Evolutionary conservation across 2,888 invertebrate genomes (phyloP).

Genomic region (Perizoma flavofasciatum): DNA sequence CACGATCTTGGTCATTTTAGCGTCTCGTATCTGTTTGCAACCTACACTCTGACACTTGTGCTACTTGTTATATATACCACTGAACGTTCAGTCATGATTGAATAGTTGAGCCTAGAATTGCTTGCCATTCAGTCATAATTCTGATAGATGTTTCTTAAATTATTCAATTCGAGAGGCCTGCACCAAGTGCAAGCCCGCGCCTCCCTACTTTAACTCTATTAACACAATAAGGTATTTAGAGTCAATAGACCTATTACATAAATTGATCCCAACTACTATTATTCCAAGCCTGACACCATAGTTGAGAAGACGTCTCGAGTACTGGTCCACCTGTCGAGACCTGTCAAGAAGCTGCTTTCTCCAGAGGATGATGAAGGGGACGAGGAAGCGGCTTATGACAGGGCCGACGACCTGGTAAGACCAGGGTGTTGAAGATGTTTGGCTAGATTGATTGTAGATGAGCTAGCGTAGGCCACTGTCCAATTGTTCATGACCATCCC

Average conservation of each 20-base stretch:
- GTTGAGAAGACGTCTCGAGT: slow-evolving; percentile 83
- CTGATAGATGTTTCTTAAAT: slow-evolving; percentile 1
- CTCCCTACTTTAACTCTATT: slow-evolving; percentile 18
- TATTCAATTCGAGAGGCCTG: slow-evolving; percentile 13
- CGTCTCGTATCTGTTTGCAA: slow-evolving; percentile 32
- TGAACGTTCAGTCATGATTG: slow-evolving; percentile 3
- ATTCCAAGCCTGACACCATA: slow-evolving; percentile 84
- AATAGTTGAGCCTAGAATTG: slow-evolving; percentile 1
- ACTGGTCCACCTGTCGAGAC: slow-evolving; percentile 61
- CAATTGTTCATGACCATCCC: not conserved
- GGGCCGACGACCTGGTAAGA: slow-evolving; percentile 89
- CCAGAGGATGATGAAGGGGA: slow-evolving; percentile 67
- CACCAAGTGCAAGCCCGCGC: slow-evolving; percentile 3
- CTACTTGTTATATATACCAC: slow-evolving; percentile 16
- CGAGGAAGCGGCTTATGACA: slow-evolving; percentile 86
- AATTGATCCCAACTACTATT: slow-evolving; percentile 24
- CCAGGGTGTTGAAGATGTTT: slow-evolving; percentile 27
- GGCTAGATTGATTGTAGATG: slow-evolving; percentile 10
- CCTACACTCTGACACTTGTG: slow-evolving; percentile 28
- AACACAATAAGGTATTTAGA: slow-evolving; percentile 12
- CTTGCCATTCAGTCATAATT: not conserved
- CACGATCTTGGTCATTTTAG: slow-evolving; percentile 36
- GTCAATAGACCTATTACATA: slow-evolving; percentile 28
- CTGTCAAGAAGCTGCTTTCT: slow-evolving; percentile 81
- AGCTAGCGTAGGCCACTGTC: not conserved